Conservation (phyloP, 2,113 vertebrate genomes). For the Tetraodon nigroviridis region DNA sequence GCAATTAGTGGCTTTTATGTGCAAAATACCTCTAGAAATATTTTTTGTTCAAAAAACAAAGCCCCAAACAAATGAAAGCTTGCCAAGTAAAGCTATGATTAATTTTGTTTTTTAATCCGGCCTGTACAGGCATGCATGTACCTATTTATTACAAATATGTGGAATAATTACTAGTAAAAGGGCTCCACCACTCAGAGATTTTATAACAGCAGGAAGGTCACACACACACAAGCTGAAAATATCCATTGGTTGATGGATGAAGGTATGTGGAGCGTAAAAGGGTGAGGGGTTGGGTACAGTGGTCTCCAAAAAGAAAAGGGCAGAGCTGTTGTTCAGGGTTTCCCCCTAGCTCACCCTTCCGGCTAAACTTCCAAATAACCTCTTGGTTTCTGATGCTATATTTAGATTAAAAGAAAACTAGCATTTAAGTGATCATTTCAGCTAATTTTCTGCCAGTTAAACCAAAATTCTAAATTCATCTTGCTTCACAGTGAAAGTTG, state of each 20-base stretch:
- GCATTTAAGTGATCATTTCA: too few relatives aligned
- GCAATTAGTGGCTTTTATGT: neutral
- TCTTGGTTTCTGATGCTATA: too few relatives aligned
- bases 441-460: too few relatives aligned
- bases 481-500: too few relatives aligned
- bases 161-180: slow-evolving; percentile 29
- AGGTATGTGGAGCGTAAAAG: neutral
- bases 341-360: slow-evolving; percentile 33
- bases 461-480: too few relatives aligned
- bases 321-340: slow-evolving; percentile 47
- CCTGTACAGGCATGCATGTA: slow-evolving; percentile 27
- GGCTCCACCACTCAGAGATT: slow-evolving; percentile 54
- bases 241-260: slow-evolving; percentile 16
- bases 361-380: slow-evolving; percentile 5
- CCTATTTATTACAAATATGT: neutral
- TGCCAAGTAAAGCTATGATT: slow-evolving; percentile 10
- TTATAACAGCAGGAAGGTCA: slow-evolving; percentile 17
- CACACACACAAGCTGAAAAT: slow-evolving; percentile 42
- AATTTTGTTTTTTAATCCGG: slow-evolving; percentile 27
- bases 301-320: slow-evolving; percentile 5
- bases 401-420: too few relatives aligned
- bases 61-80: slow-evolving; percentile 11
- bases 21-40: neutral
- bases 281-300: neutral
- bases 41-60: neutral